Percentiles rank a stretch among this genome's conserved stretches.
Evolutionary conservation across 2,888 invertebrate species (phyloP).

Genomic region (Cybosia mesomella): DNA sequence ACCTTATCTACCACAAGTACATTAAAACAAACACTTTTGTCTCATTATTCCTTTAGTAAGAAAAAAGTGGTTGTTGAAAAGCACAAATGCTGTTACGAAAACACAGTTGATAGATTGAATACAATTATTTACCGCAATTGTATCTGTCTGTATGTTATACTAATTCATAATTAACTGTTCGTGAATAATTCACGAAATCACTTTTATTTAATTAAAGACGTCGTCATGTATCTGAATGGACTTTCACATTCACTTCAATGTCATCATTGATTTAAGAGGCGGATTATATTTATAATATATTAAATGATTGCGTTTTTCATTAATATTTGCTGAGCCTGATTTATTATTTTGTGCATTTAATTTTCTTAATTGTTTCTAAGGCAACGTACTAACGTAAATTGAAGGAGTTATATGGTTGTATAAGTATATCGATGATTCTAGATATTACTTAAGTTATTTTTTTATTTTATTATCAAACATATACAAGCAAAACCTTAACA

Average conservation of each 20-base stretch:
- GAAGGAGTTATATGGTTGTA: too few relatives aligned
- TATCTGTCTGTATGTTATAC: slow-evolving; percentile 54
- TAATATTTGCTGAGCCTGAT: neutral
- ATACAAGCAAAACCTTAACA: too few relatives aligned
- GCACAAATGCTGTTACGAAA: too few relatives aligned
- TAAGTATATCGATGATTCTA: too few relatives aligned
- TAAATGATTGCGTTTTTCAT: neutral
- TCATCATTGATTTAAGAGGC: slow-evolving; percentile 32
- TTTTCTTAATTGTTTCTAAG: neutral
- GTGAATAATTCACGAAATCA: slow-evolving; percentile 43
- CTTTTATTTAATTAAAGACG: slow-evolving; percentile 50
- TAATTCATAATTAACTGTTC: slow-evolving; percentile 59
- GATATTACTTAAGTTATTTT: too few relatives aligned
- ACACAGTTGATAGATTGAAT: slow-evolving; percentile 58
- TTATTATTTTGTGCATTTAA: too few relatives aligned
- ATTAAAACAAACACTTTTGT: slow-evolving; percentile 53
- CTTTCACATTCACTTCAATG: slow-evolving; percentile 44
- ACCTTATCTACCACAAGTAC: slow-evolving; percentile 53
- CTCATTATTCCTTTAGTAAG: neutral
- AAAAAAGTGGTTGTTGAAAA: neutral
- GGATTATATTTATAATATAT: slow-evolving; percentile 13
- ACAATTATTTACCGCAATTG: slow-evolving; percentile 61
- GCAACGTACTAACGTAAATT: too few relatives aligned
- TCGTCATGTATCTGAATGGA: slow-evolving; percentile 31
- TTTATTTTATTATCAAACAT: too few relatives aligned